phyloP scores from a whole-genome alignment of 2,888 invertebrate species.

The Trichacis sp. region DNA sequence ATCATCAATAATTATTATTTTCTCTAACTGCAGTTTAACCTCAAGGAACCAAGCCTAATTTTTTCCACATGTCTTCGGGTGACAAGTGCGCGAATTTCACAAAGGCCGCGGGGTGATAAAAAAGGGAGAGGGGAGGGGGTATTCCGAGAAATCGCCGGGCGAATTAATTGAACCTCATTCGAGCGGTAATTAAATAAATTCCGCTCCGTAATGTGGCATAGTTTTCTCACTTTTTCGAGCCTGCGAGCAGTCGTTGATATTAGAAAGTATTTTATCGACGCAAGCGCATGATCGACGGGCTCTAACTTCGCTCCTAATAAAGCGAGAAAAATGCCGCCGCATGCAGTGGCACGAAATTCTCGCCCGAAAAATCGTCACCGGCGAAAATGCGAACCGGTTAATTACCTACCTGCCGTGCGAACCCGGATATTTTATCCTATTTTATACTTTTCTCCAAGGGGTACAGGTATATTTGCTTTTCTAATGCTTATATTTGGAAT shows the following conservation, averaged over 20 bases:
- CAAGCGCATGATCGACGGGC: slow-evolving; percentile 10
- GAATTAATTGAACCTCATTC: slow-evolving; percentile 31
- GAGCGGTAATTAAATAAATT: slow-evolving; percentile 34
- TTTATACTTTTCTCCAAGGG: too few species aligned
- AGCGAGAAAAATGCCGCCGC: slow-evolving; percentile 35
- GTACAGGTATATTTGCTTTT: too few species aligned
- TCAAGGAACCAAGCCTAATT: too few species aligned
- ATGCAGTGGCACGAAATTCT: slow-evolving; percentile 2
- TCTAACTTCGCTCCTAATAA: slow-evolving; percentile 42
- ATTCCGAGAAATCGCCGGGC: slow-evolving; percentile 28
- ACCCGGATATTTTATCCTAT: too few species aligned
- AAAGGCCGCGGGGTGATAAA: too few species aligned
- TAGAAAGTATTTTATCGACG: slow-evolving; percentile 34
- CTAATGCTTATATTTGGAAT: not conserved
- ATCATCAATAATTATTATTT: too few species aligned
- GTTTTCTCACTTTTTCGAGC: slow-evolving; percentile 33
- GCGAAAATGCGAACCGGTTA: slow-evolving; percentile 5
- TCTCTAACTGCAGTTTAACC: too few species aligned
- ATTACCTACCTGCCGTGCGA: not conserved
- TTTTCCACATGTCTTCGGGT: too few species aligned
- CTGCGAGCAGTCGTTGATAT: slow-evolving; percentile 27
- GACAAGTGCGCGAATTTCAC: too few species aligned
- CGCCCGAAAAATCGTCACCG: not conserved
- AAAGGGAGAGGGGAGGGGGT: too few species aligned
- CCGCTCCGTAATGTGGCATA: slow-evolving; percentile 18